Evolutionary conservation across 1,140 invertebrate genomes (phyloP).

Genomic region (Drosophila dunni): DNA sequence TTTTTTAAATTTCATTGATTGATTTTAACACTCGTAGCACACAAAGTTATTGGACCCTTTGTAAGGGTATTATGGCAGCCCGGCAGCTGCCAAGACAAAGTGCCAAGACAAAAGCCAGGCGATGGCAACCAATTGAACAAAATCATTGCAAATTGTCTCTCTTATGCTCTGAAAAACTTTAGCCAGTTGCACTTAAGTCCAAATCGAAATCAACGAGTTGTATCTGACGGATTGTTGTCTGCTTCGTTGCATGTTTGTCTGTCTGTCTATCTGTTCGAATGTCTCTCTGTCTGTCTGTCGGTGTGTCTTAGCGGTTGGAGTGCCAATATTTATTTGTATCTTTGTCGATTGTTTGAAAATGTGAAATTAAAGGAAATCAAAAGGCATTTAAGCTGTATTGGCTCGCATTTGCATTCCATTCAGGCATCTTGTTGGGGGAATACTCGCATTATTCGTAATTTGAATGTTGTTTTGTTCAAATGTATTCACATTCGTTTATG

Average conservation of each 20-base stretch:
- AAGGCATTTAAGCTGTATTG: constrained; percentile 49
- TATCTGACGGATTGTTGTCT: constrained; percentile 38
- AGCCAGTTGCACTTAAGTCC: constrained; percentile 40
- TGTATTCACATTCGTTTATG: constrained; percentile 77
- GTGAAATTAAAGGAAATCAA: constrained; percentile 53
- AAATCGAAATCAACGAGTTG: constrained; percentile 47
- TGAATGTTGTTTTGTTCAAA: constrained; percentile 46
- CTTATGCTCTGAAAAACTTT: constrained; percentile 29
- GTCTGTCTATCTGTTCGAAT: constrained; percentile 20
- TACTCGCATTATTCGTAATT: constrained; percentile 28
- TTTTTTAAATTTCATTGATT: too few relatives aligned
- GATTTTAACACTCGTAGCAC: too few relatives aligned
- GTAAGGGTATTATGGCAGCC: constrained; percentile 15
- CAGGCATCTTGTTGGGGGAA: constrained; percentile 21
- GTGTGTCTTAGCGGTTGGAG: not conserved
- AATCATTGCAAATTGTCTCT: constrained; percentile 72
- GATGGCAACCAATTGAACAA: constrained; percentile 50
- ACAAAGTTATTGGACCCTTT: not conserved
- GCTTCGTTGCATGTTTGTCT: not conserved
- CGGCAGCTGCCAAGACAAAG: constrained; percentile 34
- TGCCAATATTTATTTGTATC: constrained; percentile 29
- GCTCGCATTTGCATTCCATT: constrained; percentile 40
- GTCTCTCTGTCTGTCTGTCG: not conserved
- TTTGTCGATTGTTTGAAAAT: constrained; percentile 14
- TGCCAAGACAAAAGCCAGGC: constrained; percentile 33